Base-by-base conservation (phyloP, 2,797 vertebrate genomes). In the Channa striata region DNA sequence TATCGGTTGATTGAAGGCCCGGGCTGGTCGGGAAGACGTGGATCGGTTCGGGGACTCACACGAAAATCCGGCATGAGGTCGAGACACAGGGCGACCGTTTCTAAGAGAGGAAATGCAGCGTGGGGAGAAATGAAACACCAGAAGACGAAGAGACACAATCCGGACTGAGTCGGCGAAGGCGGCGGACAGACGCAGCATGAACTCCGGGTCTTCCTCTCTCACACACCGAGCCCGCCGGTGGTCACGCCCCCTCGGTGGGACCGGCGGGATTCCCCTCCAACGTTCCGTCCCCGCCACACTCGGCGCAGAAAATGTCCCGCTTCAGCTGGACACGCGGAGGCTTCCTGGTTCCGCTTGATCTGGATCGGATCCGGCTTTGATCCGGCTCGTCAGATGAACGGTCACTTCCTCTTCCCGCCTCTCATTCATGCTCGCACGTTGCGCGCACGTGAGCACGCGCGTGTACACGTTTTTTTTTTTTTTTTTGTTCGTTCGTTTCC, bases 191-290 rank as follows among this genome's bases (percentile, higher is more conserved):
- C 3, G 40, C 40, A 16, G 14, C 40, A 42, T 17, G 17, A 49
- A 5, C 52, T 51, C 52, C 53, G 34, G 19, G 52, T 54, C 19
- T 54, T 36, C 17, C 50, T 50, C 43, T 9, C 17, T 56, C 54
- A 9, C 37, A 8, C 42, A 16, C 48, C 6, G 34, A 13, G 19
- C 6, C 48, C 8, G 20, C 10, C 47, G 3, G 59, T 40, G 43
- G 44, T 4, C 34, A 42, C 71, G 48, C 71, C 71, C 71, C 70
- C 61, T 51, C 37, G 13, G 0, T 21, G 0, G 34, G 25, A 51
- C 57, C 23, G 34, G 2, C 34, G 69, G 69, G 53, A 46, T 58
- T 64, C 69, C 60, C 69, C 69, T 39, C 8, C n/a, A 40, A 6
- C 39, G n/a, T 0, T 8, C 33, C 34, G 46, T 14, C 43, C 0